phyloP scores from a whole-genome alignment of 1,140 invertebrate species.

The Drosophila rhopaloa region DNA sequence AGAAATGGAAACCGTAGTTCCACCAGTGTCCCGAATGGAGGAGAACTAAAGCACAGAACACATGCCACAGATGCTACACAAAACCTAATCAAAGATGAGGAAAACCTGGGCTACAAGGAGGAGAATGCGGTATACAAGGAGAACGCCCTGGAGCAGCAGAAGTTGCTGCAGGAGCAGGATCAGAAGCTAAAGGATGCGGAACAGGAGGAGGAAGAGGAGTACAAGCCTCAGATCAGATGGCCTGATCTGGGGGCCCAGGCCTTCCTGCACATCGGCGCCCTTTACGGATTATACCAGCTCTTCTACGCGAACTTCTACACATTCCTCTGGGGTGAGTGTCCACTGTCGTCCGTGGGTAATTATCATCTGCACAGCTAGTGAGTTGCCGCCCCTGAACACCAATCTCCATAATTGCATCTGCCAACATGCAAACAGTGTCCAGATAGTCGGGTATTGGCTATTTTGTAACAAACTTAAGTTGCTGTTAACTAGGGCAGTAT shows the following conservation, averaged over 20 bases:
- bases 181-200: conserved; percentile 5
- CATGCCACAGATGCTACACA: conserved; percentile 45
- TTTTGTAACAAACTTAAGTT: conserved; percentile 20
- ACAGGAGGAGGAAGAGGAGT: conserved; percentile 70
- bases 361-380: conserved; percentile 34
- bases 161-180: conserved; percentile 3
- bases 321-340: conserved; percentile 89
- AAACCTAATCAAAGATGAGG: conserved; percentile 41
- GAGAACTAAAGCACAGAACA: conserved; percentile 54
- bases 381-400: conserved; percentile 7
- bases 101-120: conserved; percentile 73
- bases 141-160: conserved; percentile 15
- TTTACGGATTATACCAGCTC: conserved; percentile 90
- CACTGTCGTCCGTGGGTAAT: conserved; percentile 19
- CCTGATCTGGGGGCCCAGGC: conserved; percentile 89
- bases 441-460: conserved; percentile 22
- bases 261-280: conserved; percentile 88
- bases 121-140: conserved; percentile 81
- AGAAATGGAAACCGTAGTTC: conserved; percentile 36
- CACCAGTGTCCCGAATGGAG: conserved; percentile 1
- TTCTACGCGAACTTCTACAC: conserved; percentile 88
- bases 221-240: conserved; percentile 88
- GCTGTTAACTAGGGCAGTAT: conserved; percentile 22
- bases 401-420: conserved; percentile 44
- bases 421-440: conserved; percentile 41